Evolutionary conservation across 2,888 invertebrate genomes (phyloP), one percentile per base, ranked within the genome.

Genomic region (Cephus runcator): DNA sequence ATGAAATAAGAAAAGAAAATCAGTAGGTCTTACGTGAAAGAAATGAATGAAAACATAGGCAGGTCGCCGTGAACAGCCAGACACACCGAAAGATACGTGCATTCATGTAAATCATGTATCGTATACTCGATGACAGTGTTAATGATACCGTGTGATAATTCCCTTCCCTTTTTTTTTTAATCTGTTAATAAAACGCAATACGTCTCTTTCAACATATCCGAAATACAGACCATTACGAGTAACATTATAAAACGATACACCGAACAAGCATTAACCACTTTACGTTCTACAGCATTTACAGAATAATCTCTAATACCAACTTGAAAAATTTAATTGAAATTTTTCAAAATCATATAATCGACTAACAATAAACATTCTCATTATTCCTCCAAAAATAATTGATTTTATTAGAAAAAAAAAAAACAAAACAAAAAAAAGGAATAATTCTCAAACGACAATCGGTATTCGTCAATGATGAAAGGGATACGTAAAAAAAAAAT

Each of bases 61-160:
- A 77, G 82, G 79, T 81, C 82, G 79, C 82, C 83, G 83, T 84
- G 85, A 84, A 86, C 84, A 84, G 83, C 82, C 86, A 86, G 56
- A 56, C 85, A 85, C 84, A 83, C 85, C 82, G 84, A 84, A 82
- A 84, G 81, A 84, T 84, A 86, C 85, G 86, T 83, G 83, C 82
- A 81, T 80, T 84, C 83, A 81, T 56, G 56, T 56, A 56, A 56
- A 56, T 56, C 56, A 56, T 73, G 76, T 76, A 76, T 73, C 76
- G 73, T 76, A 81, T 79, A 78, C 69, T 75, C 56, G 56, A 35
- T 69, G 69, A 23, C 2, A 56, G 56, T 56, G 56, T 56, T 2
- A 56, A 56, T 56, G 56, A 56, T 56, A 23, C 23, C 23, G 23
- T 56, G 56, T 56, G 23, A 56, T 9, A 23, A 56, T 2, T 9